phyloP scores from a whole-genome alignment of 1,140 invertebrate species.

The Teleopsis dalmanni region DNA sequence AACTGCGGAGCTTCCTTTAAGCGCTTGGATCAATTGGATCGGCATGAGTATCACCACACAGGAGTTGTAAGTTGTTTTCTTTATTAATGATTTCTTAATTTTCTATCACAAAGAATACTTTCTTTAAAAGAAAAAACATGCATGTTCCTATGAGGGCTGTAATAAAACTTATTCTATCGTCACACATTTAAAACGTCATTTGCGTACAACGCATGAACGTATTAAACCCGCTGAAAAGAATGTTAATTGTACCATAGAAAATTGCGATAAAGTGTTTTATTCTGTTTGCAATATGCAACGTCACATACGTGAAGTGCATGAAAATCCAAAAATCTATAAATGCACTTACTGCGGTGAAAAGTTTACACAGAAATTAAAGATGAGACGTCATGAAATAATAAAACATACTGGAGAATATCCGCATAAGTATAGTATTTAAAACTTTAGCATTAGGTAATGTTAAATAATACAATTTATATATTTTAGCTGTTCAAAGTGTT shows the following conservation, averaged over 20 bases:
- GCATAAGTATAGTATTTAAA: conserved; percentile 6
- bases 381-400: conserved; percentile 33
- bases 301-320: conserved; percentile 32
- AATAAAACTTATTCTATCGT: conserved; percentile 33
- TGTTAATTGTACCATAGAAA: conserved; percentile 22
- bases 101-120: background rate
- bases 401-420: conserved; percentile 34
- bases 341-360: conserved; percentile 27
- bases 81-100: background rate
- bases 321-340: conserved; percentile 25
- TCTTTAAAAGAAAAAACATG: conserved; percentile 31
- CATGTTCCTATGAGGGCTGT: conserved; percentile 31
- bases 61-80: conserved; percentile 26
- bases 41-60: conserved; percentile 39
- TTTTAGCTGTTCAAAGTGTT: conserved; percentile 27
- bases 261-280: conserved; percentile 32
- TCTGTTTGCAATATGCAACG: conserved; percentile 29
- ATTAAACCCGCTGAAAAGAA: conserved; percentile 18
- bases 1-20: conserved; percentile 28
- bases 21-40: conserved; percentile 34
- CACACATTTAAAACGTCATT: conserved; percentile 33
- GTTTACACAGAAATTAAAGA: conserved; percentile 37
- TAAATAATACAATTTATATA: background rate
- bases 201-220: conserved; percentile 31
- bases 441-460: background rate